These are phyloP conservation scores for Pterostichus niger DNA, from an alignment of 2,888 invertebrate genomes.

Conservation along the genomic window DNA sequence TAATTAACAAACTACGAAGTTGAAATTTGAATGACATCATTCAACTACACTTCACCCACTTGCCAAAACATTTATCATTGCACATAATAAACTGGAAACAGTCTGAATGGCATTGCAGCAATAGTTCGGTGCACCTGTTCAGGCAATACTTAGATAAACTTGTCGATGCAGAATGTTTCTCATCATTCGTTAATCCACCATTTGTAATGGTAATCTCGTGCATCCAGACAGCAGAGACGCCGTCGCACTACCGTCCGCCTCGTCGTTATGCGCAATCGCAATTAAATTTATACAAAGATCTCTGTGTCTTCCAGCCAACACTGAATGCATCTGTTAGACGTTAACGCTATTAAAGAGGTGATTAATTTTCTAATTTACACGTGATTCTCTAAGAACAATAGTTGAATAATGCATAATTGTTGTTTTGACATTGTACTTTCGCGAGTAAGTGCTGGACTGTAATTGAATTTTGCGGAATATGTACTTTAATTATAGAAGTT, in stretches of 20 bases:
- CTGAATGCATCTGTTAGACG: slow-evolving; percentile 40
- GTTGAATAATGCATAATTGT: slow-evolving; percentile 46
- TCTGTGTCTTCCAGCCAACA: not conserved
- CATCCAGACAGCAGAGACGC: slow-evolving; percentile 17
- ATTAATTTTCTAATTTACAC: slow-evolving; percentile 63
- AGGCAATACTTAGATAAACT: slow-evolving; percentile 40
- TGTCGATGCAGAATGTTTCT: not conserved
- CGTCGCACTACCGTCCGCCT: not conserved
- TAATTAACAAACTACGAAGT: slow-evolving; percentile 28
- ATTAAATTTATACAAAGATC: slow-evolving; percentile 62
- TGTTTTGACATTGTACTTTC: slow-evolving; percentile 35
- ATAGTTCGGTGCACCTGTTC: not conserved
- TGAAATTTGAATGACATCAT: slow-evolving; percentile 36
- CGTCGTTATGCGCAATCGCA: slow-evolving; percentile 31
- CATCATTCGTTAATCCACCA: slow-evolving; percentile 25
- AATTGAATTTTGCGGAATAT: slow-evolving; percentile 23
- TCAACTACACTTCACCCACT: slow-evolving; percentile 7
- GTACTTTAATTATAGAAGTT: slow-evolving; percentile 23
- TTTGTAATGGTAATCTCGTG: slow-evolving; percentile 55
- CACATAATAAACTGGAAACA: not conserved
- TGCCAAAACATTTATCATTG: slow-evolving; percentile 42
- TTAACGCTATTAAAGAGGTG: slow-evolving; percentile 55
- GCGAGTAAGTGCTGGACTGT: slow-evolving; percentile 1
- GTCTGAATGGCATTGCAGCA: slow-evolving; percentile 11
- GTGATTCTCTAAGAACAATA: slow-evolving; percentile 58